Evolutionary conservation across 2,888 invertebrate genomes (phyloP).

Genomic region (Amphiduros pacificus): DNA sequence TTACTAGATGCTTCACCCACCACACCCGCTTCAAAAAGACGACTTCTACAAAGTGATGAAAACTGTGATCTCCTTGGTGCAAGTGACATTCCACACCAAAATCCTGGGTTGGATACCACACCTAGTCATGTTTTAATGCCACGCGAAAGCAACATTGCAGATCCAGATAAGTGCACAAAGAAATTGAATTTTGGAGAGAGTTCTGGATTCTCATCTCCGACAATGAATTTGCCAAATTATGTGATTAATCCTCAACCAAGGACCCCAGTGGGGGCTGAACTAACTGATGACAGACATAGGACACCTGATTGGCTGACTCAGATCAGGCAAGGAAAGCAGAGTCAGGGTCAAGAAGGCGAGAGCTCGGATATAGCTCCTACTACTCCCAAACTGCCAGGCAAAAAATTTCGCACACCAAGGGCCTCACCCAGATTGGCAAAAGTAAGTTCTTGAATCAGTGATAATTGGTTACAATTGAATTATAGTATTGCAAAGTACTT

Average conservation of each 20-base stretch:
- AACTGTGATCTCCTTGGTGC: background rate
- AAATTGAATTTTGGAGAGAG: background rate
- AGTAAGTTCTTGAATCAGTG: too few relatives aligned
- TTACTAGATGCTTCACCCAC: background rate
- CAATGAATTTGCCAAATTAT: conserved; percentile 24
- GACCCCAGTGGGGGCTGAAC: conserved; percentile 13
- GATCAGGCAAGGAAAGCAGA: too few relatives aligned
- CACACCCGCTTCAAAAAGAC: background rate
- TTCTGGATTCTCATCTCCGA: conserved; percentile 13
- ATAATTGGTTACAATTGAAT: too few relatives aligned
- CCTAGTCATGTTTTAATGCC: background rate
- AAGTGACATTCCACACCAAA: background rate
- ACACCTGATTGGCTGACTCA: background rate
- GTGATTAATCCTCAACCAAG: conserved; percentile 21
- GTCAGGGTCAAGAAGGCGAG: too few relatives aligned
- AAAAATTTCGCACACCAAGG: too few relatives aligned
- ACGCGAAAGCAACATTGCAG: background rate
- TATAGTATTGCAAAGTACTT: too few relatives aligned
- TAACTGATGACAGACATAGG: background rate
- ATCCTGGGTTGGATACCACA: background rate
- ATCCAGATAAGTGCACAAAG: background rate
- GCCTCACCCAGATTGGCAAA: too few relatives aligned
- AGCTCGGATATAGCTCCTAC: too few relatives aligned
- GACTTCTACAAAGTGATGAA: background rate
- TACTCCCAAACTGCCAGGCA: too few relatives aligned